Base-by-base conservation (phyloP, 2,888 invertebrate genomes). In the Apoderus coryli region DNA sequence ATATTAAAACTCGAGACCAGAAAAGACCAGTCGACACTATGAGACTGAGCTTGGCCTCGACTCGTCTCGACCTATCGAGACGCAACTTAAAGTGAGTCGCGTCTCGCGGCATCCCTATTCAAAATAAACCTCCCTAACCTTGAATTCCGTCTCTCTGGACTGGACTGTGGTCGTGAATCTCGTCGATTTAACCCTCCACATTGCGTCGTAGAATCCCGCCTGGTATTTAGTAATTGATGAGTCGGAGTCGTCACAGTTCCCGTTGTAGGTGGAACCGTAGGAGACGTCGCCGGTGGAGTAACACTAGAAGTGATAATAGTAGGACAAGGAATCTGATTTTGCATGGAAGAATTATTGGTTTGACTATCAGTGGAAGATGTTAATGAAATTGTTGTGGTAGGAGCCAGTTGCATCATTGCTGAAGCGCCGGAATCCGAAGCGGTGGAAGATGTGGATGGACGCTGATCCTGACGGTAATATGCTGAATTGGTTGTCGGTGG, bases 131-230 rank as follows among this genome's bases (percentile, higher is more conserved):
- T n/a, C n/a, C n/a, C n/a, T n/a, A n/a, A n/a, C 31, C 82, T 66
- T 4, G 37, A 39, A 14, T 35, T 40, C 11, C 39, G 33, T n/a
- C 38, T 11, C 15, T 40, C 40, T 15, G 39, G 38, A 75, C 55
- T 39, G n/a, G 39, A 37, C 14, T 39, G 39, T 3, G 34, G 23
- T 12, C 76, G 63, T 2, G 76, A 76, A 49, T 78, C 77, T 35
- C 76, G 57, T 24, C 77, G 61, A 29, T 72, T 72, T 4, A 63
- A 52, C 10, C 68, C 56, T 4, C 76, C 74, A 47, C 85, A 85
- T 59, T 86, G 85, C 0, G 85, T 85, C 2, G 84, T 85, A 1
- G 85, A 85, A 49, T 86, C 85, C 33, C 85, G 65, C 14, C 84
- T 63, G 0, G 67, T 66, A 3, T 62, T 40, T 9, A 66, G 43